A percentile compares a stretch with the other conserved stretches of the same genome.
Evolutionary conservation across 1,140 invertebrate genomes (phyloP).

Genomic region (Pomphorhynchus laevis): DNA sequence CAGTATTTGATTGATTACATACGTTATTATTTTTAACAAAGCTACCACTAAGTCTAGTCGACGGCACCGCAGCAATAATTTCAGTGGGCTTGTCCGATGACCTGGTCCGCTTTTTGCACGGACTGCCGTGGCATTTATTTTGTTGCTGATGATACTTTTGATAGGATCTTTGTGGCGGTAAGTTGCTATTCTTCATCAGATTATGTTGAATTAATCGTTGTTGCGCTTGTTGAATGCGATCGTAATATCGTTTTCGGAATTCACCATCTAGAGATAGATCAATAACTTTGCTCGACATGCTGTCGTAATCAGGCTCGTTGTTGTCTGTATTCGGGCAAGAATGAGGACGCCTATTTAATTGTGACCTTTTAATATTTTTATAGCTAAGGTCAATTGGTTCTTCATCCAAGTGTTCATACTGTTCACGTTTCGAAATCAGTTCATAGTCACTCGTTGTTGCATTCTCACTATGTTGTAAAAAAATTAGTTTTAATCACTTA

Average conservation of each 20-base stretch:
- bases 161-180: neutral
- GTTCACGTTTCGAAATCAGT: too few relatives aligned
- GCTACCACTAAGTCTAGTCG: neutral
- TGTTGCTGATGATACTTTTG: neutral
- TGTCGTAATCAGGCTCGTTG: too few relatives aligned
- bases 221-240: constrained; percentile 9
- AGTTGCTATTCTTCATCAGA: neutral
- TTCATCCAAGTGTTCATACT: too few relatives aligned
- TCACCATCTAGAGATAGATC: too few relatives aligned
- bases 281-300: too few relatives aligned
- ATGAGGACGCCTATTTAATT: too few relatives aligned
- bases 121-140: neutral
- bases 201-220: constrained; percentile 5
- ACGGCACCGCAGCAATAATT: neutral
- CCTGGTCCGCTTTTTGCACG: neutral
- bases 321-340: too few relatives aligned
- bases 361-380: too few relatives aligned
- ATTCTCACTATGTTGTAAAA: too few relatives aligned
- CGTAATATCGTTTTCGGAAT: constrained; percentile 4
- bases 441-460: too few relatives aligned
- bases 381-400: too few relatives aligned
- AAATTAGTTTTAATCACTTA: too few relatives aligned
- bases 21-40: neutral
- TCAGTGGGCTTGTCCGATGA: neutral
- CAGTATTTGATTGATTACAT: neutral